Conservation (phyloP, 2,797 vertebrate species). For the Paratrypauchen microcephalus region DNA sequence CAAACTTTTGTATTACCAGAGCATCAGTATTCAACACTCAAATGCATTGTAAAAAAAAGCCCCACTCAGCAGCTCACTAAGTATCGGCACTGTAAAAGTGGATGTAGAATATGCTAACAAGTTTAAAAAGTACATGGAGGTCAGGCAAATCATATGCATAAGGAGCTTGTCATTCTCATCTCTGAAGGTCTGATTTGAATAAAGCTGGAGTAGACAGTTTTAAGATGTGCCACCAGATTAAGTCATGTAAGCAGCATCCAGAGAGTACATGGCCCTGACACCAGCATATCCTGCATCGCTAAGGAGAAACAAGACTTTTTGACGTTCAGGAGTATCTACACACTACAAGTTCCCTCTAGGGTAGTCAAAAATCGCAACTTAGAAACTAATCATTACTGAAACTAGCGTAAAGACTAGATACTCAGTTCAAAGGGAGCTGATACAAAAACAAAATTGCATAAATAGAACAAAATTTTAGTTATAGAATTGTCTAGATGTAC, state of each 20-base stretch:
- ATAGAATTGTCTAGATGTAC: not conserved
- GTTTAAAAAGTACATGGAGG: not conserved
- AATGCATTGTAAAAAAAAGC: constrained; percentile 7
- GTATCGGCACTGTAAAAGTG: not conserved
- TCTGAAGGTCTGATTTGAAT: constrained; percentile 7
- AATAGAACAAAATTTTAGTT: not conserved
- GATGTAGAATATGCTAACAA: constrained; percentile 6
- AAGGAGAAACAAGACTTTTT: not conserved
- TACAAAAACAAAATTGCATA: not conserved
- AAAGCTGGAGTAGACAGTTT: constrained; percentile 2
- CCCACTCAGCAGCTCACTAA: constrained; percentile 9
- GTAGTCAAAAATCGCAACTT: not conserved
- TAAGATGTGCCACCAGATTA: constrained; percentile 3
- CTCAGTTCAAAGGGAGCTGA: not conserved
- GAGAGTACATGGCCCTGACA: not conserved
- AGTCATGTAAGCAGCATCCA: not conserved
- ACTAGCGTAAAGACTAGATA: not conserved
- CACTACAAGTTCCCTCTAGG: not conserved
- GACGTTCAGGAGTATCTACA: not conserved
- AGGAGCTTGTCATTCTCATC: constrained; percentile 10
- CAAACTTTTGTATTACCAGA: not conserved
- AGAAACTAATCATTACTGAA: not conserved
- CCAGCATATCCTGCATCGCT: not conserved
- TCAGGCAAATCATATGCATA: constrained; percentile 11
- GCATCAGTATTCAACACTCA: not conserved